Evolutionary conservation across 2,888 invertebrate genomes (phyloP).

Genomic region (Gymnocheta viridis): DNA sequence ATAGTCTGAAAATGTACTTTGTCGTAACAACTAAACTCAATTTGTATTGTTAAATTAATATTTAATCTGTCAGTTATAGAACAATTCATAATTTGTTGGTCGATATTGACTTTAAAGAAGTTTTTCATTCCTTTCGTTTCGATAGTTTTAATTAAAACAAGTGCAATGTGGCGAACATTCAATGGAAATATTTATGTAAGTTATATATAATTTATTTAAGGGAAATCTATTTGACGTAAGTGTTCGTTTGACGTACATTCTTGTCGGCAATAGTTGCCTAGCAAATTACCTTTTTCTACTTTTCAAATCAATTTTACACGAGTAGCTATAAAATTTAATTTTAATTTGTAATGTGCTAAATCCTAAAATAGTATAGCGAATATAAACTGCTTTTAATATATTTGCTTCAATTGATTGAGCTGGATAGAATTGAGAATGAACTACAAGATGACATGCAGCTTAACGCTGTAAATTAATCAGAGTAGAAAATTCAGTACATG

Average conservation of each 20-base stretch:
- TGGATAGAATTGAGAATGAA: no score
- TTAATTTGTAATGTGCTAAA: neutral
- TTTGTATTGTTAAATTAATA: neutral
- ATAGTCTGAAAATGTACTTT: neutral
- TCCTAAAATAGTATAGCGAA: neutral
- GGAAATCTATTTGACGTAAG: neutral
- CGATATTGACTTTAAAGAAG: neutral
- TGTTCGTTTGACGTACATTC: neutral
- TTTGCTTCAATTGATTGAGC: no score
- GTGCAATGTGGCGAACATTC: neutral
- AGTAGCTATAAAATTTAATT: neutral
- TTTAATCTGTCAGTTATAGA: neutral
- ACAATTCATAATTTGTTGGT: no score
- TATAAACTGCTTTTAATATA: neutral
- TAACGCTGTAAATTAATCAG: no score
- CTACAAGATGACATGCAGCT: no score
- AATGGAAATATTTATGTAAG: conserved; percentile 4
- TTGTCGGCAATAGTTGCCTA: neutral
- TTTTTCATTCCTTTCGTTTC: neutral
- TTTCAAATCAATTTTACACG: neutral
- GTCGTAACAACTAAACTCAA: neutral
- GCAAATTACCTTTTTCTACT: neutral
- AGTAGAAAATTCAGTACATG: no score
- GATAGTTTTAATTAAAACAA: neutral
- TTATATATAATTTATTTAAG: neutral